phyloP scores from a whole-genome alignment of 2,888 invertebrate genomes.

The Sarcophaga rosellei region DNA sequence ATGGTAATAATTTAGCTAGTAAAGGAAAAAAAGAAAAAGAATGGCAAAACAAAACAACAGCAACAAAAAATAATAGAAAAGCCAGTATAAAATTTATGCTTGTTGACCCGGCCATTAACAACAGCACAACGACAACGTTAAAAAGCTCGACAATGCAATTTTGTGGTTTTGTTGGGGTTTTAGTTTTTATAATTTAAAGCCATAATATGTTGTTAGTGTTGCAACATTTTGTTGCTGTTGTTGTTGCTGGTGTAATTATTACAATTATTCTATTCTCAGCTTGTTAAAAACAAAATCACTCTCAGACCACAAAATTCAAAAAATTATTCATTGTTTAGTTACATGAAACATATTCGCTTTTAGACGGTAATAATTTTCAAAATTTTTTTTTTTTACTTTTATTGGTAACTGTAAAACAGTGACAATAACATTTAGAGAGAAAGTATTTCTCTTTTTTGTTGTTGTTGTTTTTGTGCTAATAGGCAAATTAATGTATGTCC shows the following conservation, averaged over 20 bases:
- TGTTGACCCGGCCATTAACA: slow-evolving; percentile 58
- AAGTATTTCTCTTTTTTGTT: background rate
- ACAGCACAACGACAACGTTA: slow-evolving; percentile 11
- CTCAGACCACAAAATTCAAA: slow-evolving; percentile 34
- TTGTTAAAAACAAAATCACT: slow-evolving; percentile 61
- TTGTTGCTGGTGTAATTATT: slow-evolving; percentile 14
- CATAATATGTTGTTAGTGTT: slow-evolving; percentile 23
- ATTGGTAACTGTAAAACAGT: no score
- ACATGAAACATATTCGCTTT: slow-evolving; percentile 59
- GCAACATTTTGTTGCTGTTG: slow-evolving; percentile 12
- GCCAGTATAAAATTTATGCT: slow-evolving; percentile 17
- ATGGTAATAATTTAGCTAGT: background rate
- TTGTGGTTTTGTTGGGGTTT: slow-evolving; percentile 47
- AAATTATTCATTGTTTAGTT: slow-evolving; percentile 61
- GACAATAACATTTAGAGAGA: no score
- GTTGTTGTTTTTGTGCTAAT: background rate
- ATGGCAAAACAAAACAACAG: no score
- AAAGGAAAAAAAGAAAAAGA: background rate
- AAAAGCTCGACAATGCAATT: slow-evolving; percentile 63
- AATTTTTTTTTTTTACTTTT: background rate
- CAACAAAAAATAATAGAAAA: background rate
- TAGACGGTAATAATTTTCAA: background rate
- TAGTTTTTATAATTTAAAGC: slow-evolving; percentile 27
- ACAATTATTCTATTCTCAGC: slow-evolving; percentile 55
- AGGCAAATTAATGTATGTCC: background rate